These are phyloP conservation scores for Garrulus glandarius DNA, from an alignment of 2,797 vertebrate species.

Conservation along the genomic window DNA sequence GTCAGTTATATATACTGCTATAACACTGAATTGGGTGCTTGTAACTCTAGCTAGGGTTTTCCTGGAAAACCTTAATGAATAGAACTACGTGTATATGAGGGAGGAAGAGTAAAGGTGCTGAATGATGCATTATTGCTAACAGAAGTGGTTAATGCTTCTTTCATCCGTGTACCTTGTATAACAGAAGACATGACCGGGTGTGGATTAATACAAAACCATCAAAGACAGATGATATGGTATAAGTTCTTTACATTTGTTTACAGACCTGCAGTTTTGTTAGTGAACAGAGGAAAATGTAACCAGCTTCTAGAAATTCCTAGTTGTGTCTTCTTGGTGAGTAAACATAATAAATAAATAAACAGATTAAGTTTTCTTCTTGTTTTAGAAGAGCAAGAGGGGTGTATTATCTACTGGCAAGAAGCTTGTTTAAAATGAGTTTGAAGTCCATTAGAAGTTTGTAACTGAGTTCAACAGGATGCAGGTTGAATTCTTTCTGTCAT, in stretches of 20 bases:
- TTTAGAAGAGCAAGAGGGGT: not conserved
- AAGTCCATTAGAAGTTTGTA: not conserved
- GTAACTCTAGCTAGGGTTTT: not conserved
- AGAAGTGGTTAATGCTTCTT: not conserved
- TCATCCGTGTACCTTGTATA: not conserved
- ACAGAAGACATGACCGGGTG: not conserved
- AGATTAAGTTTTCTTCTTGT: not conserved
- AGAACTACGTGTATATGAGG: not conserved
- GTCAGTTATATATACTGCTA: not conserved
- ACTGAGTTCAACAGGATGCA: not conserved
- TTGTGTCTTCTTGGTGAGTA: not conserved
- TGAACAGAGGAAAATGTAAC: not conserved
- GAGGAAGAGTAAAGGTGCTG: not conserved
- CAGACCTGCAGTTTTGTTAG: accelerated
- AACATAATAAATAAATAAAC: not conserved
- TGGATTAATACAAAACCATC: not conserved
- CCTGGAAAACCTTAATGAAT: not conserved
- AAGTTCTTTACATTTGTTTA: not conserved
- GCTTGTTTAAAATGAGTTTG: not conserved
- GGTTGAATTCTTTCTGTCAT: not conserved
- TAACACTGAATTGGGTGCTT: not conserved
- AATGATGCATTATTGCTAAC: not conserved
- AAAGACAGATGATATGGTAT: accelerated
- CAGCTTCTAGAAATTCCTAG: not conserved
- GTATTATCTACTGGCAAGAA: not conserved